Evolutionary conservation across 1,140 invertebrate species (phyloP), one percentile per base, ranked within the genome.

Genomic region (Macrotrachela quadricornifera): DNA sequence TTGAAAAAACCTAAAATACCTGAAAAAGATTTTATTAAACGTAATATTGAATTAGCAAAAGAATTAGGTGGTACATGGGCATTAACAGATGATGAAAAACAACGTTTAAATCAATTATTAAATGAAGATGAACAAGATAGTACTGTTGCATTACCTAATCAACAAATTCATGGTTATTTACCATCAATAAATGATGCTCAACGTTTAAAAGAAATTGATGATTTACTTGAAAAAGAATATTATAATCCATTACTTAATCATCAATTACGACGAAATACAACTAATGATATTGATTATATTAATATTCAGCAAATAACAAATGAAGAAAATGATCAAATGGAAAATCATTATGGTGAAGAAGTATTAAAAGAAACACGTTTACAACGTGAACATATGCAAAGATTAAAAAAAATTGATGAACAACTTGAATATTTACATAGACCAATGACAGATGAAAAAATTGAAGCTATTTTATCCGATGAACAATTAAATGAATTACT

Each of bases 11-110:
- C 30, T 18, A 53, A 53, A 53, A 9, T 4, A 15, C 21, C 12
- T 0, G 37, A 48, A 10, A 53, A 53, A 53, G 42, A 53, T 36
- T 53, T 53, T 16, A 53, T 53, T 12, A 36, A 53, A 43, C 18
- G 51, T 37, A 53, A 53, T 40, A 53, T 53, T 37, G 37, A 53
- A 38, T 40, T 53, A 11, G 51, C 51, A 1, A 44, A 53, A 43
- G 51, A 53, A 42, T 16, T 38, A 10, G 45, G 45, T 16, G 51
- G 51, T 42, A 42, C 46, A 17, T 53, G 46, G 45, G 45, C 51
- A 42, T 43, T 53, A 44, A 53, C 51, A 36, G 51, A 53, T 10
- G 51, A 53, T 40, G 51, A 53, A 43, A 53, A 53, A 41, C 45
- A 53, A 53, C 30, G 51, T 16, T 30, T 53, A 16, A 48, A 53